Percentiles rank a stretch among this genome's conserved stretches.
These are phyloP conservation scores for Pyrrhia umbra DNA, from an alignment of 2,888 invertebrate species.

Conservation along the genomic window DNA sequence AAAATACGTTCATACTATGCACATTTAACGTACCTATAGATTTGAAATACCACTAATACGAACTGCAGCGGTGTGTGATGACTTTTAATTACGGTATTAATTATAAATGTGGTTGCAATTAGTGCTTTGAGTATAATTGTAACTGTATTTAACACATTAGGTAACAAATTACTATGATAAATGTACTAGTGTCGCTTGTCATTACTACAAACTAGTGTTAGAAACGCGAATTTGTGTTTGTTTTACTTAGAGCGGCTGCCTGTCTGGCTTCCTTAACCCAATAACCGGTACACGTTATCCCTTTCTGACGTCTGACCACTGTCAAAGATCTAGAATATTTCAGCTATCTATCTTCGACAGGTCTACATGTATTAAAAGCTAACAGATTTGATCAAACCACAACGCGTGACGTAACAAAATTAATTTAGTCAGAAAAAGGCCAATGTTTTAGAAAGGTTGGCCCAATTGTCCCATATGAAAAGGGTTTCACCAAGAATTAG, in stretches of 20 bases:
- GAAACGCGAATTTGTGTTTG: too few relatives aligned
- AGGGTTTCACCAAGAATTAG: slow-evolving; percentile 23
- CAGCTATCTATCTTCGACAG: background rate
- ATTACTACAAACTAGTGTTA: background rate
- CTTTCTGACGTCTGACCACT: too few relatives aligned
- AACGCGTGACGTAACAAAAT: background rate
- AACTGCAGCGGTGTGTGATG: slow-evolving; percentile 2
- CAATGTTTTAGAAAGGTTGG: slow-evolving; percentile 17
- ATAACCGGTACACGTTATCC: too few relatives aligned
- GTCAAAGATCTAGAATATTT: too few relatives aligned
- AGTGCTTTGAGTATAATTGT: slow-evolving; percentile 6
- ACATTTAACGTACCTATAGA: background rate
- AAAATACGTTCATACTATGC: background rate
- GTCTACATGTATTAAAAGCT: too few relatives aligned
- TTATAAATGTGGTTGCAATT: slow-evolving; percentile 29
- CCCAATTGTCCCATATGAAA: slow-evolving; percentile 25
- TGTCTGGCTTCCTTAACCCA: too few relatives aligned
- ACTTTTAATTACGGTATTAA: slow-evolving; percentile 25
- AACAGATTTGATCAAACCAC: background rate
- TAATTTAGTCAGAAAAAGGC: slow-evolving; percentile 33
- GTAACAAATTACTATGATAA: slow-evolving; percentile 9
- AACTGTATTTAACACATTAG: slow-evolving; percentile 20
- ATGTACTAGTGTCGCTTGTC: background rate
- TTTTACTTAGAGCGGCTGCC: too few relatives aligned
- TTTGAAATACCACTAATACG: background rate